Percentiles rank a stretch among this genome's conserved stretches.
phyloP scores from a whole-genome alignment of 2,113 vertebrate species.

The Malurus alboscapulatus region DNA sequence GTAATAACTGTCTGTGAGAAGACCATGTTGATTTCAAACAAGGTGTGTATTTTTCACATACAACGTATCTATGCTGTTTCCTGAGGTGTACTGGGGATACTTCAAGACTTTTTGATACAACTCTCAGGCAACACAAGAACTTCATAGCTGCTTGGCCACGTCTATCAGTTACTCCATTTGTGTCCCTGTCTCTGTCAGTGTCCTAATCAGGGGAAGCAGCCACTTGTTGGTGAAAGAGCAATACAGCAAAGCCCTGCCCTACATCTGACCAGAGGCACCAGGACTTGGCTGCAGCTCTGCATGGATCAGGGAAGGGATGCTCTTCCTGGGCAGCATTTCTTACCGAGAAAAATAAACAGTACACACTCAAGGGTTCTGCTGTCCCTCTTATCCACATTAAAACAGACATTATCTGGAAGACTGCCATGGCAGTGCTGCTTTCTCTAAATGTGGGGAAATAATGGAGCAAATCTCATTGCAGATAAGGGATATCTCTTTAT shows the following conservation, averaged over 20 bases:
- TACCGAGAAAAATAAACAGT: not conserved
- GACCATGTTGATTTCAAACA: accelerated
- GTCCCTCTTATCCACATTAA: not conserved
- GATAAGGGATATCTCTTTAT: not conserved
- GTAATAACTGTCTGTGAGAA: not conserved
- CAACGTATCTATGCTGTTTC: not conserved
- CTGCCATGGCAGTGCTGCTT: not conserved
- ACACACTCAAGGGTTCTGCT: not conserved
- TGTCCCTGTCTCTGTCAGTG: not conserved
- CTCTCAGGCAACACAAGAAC: not conserved
- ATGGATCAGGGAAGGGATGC: not conserved
- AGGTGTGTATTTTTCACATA: not conserved
- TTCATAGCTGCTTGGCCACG: not conserved
- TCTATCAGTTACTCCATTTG: not conserved
- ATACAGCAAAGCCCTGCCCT: not conserved
- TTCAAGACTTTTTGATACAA: not conserved
- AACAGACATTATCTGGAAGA: not conserved
- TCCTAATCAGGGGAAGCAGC: not conserved
- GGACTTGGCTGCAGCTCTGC: not conserved
- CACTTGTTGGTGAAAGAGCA: not conserved
- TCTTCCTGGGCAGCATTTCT: not conserved
- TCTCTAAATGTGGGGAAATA: not conserved
- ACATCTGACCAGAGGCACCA: accelerated
- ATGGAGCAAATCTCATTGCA: not conserved
- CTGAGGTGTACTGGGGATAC: not conserved